Base-by-base conservation (phyloP, 2,888 invertebrate genomes). In the Melinaea marsaeus region DNA sequence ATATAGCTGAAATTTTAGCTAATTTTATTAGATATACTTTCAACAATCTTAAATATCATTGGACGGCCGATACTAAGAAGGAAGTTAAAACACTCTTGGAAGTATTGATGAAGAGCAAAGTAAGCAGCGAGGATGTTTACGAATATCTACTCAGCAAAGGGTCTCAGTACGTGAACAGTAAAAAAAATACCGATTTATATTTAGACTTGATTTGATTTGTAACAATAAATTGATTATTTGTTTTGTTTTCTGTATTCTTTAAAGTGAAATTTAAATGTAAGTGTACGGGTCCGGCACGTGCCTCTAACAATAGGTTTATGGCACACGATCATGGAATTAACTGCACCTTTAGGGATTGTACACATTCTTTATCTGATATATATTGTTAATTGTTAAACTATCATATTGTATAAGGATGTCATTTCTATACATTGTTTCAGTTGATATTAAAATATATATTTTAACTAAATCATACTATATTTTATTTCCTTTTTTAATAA, bases 21-120 rank as follows among this genome's bases (percentile, higher is more conserved):
- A 60, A 68, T 3, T 75, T 79, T 13, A 56, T 78, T 7, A 64
- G 72, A 1, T 68, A 76, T 56, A 51, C 74, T 7, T 51, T 78
- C 0, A 60, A 63, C 42, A 66, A 65, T 1, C 13, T 83, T 2
- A 68, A 71, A 51, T 56, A 71, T 32, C 69, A 73, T 59, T 74
- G 80, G 66, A 67, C 65, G 7, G 54, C 60, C 0, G 60, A 66
- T n/a, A 72, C 74, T 0, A 72, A 61, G 45, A 56, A 74, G 32
- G 82, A 84, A 69, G 68, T 81, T 0, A 77, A 71, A 59, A 70
- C 68, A 4, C 71, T 83, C 32, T 69, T 76, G 13, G 75, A 78
- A 63, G 60, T 76, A 13, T 64, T 83, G 22, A 47, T 77, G 42
- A 69, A 62, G 13, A 76, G 74, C 2, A 61, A 59, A 4, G 62